Evolutionary conservation across 2,888 invertebrate species (phyloP), one percentile per base, ranked within the genome.

Genomic region (Campoletis raptor): DNA sequence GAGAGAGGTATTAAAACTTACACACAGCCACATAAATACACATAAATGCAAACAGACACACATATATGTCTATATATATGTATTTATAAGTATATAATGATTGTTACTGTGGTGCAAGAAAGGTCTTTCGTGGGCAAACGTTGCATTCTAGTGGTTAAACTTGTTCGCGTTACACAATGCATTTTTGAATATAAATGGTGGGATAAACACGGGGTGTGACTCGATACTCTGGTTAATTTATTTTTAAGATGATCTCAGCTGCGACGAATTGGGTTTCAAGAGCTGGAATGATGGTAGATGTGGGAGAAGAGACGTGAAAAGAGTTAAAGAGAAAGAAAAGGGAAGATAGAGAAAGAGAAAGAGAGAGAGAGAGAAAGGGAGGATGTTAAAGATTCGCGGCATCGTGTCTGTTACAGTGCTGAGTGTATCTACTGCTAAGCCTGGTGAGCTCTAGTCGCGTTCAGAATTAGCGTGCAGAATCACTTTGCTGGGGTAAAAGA

Each of bases 401-500:
- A 48, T 30, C 45, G 79, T 72, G 80, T 72, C 72, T 80, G 72
- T n/a, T 69, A 69, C 54, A 40, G 69, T 69, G 48, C 69, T 9
- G 67, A 69, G 37, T 48, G 42, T 70, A 69, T 79, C 79, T 54
- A 70, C 69, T 79, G 77, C 10, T 18, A 69, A 69, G 57, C 57
- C 69, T 69, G 54, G 69, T 70, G 69, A 57, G 54, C 79, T 79
- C 72, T 80, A 52, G 57, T 70, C 89, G 89, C 82, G 92, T 90
- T 92, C 93, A 89, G 91, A 93, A 93, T 93, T 93, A 93, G 92
- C 92, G 92, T 91, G 87, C 57, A 45, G 54, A 54, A 52, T 40
- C 67, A 67, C 52, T 36, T 67, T 37, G 18, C 64, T 52, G 52
- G 36, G 57, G 57, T 48, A 15, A 37, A 67, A 15, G 52, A 64